Evolutionary conservation across 2,797 vertebrate species (phyloP).

Genomic region (Sciaenops ocellatus): DNA sequence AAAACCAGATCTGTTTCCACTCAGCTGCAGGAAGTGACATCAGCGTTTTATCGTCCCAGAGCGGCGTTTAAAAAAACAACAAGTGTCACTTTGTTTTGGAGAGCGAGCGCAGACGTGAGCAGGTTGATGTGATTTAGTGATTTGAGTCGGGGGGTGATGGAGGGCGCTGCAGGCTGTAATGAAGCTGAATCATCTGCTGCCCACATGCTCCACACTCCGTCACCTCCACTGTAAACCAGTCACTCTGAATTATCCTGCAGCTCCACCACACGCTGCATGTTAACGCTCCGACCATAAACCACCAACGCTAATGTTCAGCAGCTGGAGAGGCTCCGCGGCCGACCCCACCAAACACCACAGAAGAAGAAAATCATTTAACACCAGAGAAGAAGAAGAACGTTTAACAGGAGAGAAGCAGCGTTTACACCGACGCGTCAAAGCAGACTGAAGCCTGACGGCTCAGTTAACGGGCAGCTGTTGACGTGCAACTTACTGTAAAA

Average conservation of each 20-base stretch:
- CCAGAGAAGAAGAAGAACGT: too few relatives aligned
- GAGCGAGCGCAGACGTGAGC: neutral
- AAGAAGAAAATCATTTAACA: too few relatives aligned
- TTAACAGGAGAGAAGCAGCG: too few relatives aligned
- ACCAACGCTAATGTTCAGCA: constrained; percentile 14
- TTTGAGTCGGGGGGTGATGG: too few relatives aligned
- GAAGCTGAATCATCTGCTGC: constrained; percentile 52
- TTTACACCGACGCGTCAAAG: too few relatives aligned
- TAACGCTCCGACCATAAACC: constrained; percentile 14
- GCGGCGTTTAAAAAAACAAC: neutral
- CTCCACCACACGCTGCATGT: constrained; percentile 14
- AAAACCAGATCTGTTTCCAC: constrained; percentile 23
- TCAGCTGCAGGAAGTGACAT: constrained; percentile 46
- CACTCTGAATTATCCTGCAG: constrained; percentile 54
- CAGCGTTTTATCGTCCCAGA: neutral
- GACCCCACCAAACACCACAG: too few relatives aligned
- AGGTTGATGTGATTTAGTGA: constrained; percentile 1
- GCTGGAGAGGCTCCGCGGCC: neutral
- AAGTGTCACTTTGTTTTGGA: constrained; percentile 3
- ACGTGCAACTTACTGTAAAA: too few relatives aligned
- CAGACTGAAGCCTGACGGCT: too few relatives aligned
- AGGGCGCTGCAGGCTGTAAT: neutral
- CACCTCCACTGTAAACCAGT: constrained; percentile 65
- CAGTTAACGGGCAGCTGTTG: too few relatives aligned
- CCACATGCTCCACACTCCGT: constrained; percentile 44